Evolutionary conservation across 2,797 vertebrate species (phyloP).

Genomic region (Pempheris klunzingeri): DNA sequence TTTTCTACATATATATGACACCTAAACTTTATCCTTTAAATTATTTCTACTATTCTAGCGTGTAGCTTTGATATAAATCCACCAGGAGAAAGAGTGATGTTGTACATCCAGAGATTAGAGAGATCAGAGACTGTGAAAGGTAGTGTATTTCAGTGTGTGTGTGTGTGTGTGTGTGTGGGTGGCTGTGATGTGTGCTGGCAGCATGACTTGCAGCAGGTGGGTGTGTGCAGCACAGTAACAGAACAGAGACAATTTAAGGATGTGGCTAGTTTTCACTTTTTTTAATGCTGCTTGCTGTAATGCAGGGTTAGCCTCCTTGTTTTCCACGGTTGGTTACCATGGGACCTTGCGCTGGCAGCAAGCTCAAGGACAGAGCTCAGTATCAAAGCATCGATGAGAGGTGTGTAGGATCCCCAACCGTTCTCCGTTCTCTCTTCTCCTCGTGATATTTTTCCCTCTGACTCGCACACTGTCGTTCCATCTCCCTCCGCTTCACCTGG

Average conservation of each 20-base stretch:
- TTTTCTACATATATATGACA: neutral
- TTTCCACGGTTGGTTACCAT: slow-evolving; percentile 26
- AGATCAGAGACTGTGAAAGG: slow-evolving; percentile 44
- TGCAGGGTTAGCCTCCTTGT: slow-evolving; percentile 1
- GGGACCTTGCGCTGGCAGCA: slow-evolving; percentile 50
- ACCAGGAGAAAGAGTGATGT: slow-evolving; percentile 35
- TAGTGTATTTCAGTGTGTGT: slow-evolving; percentile 13
- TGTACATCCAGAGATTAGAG: slow-evolving; percentile 50
- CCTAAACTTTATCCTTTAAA: slow-evolving; percentile 5
- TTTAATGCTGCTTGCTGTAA: neutral
- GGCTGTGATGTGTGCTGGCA: slow-evolving; percentile 38
- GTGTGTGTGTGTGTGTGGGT: slow-evolving; percentile 34
- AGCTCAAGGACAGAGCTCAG: slow-evolving; percentile 49
- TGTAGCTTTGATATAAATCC: slow-evolving; percentile 47
- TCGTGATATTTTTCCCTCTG: neutral
- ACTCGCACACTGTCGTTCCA: neutral
- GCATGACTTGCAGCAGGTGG: slow-evolving; percentile 55
- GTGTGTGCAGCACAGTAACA: slow-evolving; percentile 35
- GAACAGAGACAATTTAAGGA: slow-evolving; percentile 10
- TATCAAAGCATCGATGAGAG: slow-evolving; percentile 40
- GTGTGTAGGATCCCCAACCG: neutral
- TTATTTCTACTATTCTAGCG: slow-evolving; percentile 28
- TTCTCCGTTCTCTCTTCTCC: neutral
- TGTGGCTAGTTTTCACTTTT: slow-evolving; percentile 15
- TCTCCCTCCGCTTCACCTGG: neutral